Conservation (phyloP, 2,113 vertebrate species). For the Carassius auratus region DNA sequence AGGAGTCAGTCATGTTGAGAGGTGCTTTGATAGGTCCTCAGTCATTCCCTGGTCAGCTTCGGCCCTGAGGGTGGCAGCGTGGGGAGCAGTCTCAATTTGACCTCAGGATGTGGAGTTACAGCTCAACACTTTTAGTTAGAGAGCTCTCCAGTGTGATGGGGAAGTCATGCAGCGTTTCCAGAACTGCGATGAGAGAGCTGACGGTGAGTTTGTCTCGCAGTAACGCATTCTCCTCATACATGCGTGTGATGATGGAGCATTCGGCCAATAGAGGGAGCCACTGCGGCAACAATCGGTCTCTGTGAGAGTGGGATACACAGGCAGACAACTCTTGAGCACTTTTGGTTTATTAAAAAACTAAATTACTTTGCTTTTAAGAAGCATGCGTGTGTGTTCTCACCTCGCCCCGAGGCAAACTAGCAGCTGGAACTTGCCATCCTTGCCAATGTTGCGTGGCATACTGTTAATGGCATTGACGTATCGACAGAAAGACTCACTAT, state of each 20-base stretch:
- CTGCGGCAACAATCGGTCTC: constrained; percentile 88
- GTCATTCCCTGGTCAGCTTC: background rate
- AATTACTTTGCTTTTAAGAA: too few species aligned
- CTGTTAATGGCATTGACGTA: constrained; percentile 90
- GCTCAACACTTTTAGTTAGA: constrained; percentile 91
- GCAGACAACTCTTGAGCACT: background rate
- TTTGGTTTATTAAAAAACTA: background rate
- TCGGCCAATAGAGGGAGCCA: constrained; percentile 92
- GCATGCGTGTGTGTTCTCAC: constrained; percentile 65
- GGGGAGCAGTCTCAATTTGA: background rate
- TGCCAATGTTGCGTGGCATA: constrained; percentile 90
- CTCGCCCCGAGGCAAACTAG: constrained; percentile 92
- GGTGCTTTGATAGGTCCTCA: background rate
- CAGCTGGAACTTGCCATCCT: constrained; percentile 97
- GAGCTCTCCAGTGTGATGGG: constrained; percentile 89
- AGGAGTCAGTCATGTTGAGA: too few species aligned
- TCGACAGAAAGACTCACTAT: constrained; percentile 86
- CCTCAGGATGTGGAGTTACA: constrained; percentile 73
- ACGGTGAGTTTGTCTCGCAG: constrained; percentile 87
- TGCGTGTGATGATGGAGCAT: constrained; percentile 82
- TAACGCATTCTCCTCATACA: constrained; percentile 90
- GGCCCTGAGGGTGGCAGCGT: constrained; percentile 23
- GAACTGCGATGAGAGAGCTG: constrained; percentile 85
- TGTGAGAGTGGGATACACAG: constrained; percentile 56
- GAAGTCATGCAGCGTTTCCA: constrained; percentile 92